Evolutionary conservation across 2,113 vertebrate species (phyloP), one percentile per base, ranked within the genome.

Genomic region (Strix aluco): DNA sequence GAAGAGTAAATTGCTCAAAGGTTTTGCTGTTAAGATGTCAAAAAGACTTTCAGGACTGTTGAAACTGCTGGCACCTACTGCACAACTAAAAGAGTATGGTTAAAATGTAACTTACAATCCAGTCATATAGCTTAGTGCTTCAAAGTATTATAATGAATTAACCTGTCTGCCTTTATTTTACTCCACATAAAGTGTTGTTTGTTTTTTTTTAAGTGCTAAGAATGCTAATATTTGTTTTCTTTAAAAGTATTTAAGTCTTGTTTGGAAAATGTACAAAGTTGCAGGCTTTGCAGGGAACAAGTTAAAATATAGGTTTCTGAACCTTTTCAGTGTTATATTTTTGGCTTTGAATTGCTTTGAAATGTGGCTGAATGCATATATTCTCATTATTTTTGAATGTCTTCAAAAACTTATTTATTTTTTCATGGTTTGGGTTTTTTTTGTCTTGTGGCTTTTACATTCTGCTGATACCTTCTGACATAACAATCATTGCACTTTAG

Each of bases 401-500:
- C n/a, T 79, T 92, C 14, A 69, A 51, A 81, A 71, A 16, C 7
- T 42, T 81, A 29, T 8, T 86, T 61, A 49, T 59, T 74, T 51
- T 65, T 65, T 74, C 14, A 26, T 57, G 9, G 8, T 47, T 86
- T 78, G 26, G 6, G 13, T 6, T 21, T 83, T 91, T 91, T 91
- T 29, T 62, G 21, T 75, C 9, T 70, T 51, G 12, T 61, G 14
- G n/a, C 11, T 78, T 89, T 91, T 61, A 36, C n/a, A 81, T 94
- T 84, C 59, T 89, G 57, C 27, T 79, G 65, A 27, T 85, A 20
- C 11, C 72, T 84, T 81, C 44, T 92, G 77, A 15, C 38, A 17
- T 91, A 94, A 59, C 21, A 74, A 17, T 30, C 40, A 14, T 61
- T 94, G 83, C 86, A 91, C 89, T 96, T 97, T 85, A 67, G 70